These are phyloP conservation scores for Laterallus jamaicensis DNA, from an alignment of 2,113 vertebrate genomes.

Conservation along the genomic window DNA sequence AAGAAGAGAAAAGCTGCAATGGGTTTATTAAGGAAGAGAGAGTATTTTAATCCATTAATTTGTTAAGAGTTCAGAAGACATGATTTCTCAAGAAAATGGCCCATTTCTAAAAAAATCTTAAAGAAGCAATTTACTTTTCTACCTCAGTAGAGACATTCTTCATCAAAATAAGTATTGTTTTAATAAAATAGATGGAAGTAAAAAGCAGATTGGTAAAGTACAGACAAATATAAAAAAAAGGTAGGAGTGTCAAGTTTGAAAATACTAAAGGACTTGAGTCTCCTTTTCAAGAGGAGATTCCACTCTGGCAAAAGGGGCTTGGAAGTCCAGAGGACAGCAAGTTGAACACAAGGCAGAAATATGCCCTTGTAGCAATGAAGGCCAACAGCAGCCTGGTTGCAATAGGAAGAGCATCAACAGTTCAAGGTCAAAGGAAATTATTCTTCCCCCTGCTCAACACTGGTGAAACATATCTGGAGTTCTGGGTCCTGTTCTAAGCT, in stretches of 20 bases:
- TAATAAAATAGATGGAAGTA: background rate
- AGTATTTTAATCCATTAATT: background rate
- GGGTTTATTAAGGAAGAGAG: background rate
- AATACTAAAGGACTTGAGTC: background rate
- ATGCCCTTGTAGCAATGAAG: fast-evolving
- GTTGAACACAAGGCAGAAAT: background rate
- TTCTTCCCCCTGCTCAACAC: background rate
- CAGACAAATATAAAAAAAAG: background rate
- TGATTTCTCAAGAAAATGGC: background rate
- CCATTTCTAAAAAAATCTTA: background rate
- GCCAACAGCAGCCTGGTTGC: background rate
- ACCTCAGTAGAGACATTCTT: background rate
- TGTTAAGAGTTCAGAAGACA: background rate
- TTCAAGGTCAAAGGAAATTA: too few species aligned
- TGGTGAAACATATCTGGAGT: background rate
- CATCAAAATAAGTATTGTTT: background rate
- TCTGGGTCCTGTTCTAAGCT: background rate
- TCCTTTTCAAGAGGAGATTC: background rate
- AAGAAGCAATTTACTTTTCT: background rate
- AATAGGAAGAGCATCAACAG: background rate
- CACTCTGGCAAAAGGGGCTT: background rate
- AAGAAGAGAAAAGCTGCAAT: background rate
- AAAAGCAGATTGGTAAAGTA: background rate
- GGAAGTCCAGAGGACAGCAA: background rate
- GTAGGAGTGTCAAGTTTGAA: background rate